Evolutionary conservation across 2,888 invertebrate genomes (phyloP).

Genomic region (Crossocerus cetratus): DNA sequence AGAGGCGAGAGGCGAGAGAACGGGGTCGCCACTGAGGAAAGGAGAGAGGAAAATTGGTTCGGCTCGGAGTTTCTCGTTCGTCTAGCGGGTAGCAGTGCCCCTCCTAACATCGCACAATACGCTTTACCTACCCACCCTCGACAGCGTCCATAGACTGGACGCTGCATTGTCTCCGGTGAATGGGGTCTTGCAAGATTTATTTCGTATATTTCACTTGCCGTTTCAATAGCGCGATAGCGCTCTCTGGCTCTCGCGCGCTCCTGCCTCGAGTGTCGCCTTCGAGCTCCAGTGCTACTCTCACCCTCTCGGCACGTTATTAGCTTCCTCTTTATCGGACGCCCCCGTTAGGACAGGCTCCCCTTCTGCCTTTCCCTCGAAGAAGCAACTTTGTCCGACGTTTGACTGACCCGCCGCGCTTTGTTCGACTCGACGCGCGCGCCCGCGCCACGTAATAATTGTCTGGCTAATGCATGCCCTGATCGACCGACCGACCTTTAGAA

Average conservation of each 20-base stretch:
- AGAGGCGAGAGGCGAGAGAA: conserved; percentile 61
- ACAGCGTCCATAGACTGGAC: conserved; percentile 73
- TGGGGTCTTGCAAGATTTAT: conserved; percentile 77
- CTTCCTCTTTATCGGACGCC: conserved; percentile 45
- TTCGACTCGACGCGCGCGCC: background rate
- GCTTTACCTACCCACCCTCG: conserved; percentile 68
- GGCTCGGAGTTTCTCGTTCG: conserved; percentile 67
- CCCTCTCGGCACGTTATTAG: conserved; percentile 30
- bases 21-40: conserved; percentile 53
- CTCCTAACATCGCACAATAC: conserved; percentile 71
- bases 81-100: conserved; percentile 46
- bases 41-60: conserved; percentile 60
- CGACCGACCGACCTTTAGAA: too few species aligned
- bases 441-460: background rate
- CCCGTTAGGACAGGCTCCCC: conserved; percentile 21
- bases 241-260: conserved; percentile 56
- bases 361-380: conserved; percentile 39
- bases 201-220: conserved; percentile 77
- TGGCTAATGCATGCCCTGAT: background rate
- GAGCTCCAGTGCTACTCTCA: conserved; percentile 27
- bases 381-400: conserved; percentile 53
- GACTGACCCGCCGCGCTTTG: conserved; percentile 40
- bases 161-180: conserved; percentile 75
- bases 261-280: conserved; percentile 63
- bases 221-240: conserved; percentile 75